phyloP scores from a whole-genome alignment of 2,113 vertebrate genomes.

The Oncorhynchus keta region DNA sequence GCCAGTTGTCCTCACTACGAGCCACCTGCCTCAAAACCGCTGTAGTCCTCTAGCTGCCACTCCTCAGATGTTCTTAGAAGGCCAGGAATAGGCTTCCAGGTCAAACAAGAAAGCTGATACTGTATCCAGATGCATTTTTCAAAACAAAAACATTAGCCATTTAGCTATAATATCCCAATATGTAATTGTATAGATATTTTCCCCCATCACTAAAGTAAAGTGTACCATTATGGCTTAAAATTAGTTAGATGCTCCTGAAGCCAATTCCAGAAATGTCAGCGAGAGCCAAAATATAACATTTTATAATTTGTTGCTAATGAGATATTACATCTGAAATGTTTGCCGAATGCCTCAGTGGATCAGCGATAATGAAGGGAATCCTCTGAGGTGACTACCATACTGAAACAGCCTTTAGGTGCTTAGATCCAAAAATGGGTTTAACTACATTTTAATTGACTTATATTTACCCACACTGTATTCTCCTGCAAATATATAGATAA shows the following conservation, averaged over 20 bases:
- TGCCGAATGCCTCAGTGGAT: slow-evolving; percentile 36
- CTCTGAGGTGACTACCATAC: slow-evolving; percentile 49
- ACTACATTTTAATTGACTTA: slow-evolving; percentile 66
- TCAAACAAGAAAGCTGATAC: no score
- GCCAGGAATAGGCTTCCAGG: no score
- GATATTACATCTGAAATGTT: slow-evolving; percentile 55
- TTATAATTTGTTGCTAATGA: slow-evolving; percentile 54
- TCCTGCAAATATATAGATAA: no score
- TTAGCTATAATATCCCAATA: no score
- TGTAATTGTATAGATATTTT: no score
- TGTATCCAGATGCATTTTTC: no score
- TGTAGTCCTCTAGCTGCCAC: no score
- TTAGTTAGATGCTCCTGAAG: not conserved
- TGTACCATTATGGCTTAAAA: slow-evolving; percentile 18
- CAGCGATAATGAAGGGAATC: slow-evolving; percentile 54
- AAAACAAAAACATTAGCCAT: no score
- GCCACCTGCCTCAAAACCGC: no score
- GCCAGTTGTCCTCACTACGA: no score
- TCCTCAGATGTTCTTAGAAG: no score
- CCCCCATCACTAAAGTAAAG: slow-evolving; percentile 10
- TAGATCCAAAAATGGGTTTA: slow-evolving; percentile 59
- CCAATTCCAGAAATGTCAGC: no score
- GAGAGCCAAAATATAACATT: slow-evolving; percentile 41
- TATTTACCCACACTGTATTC: slow-evolving; percentile 12
- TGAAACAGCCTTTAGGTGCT: slow-evolving; percentile 60